Percentiles rank a stretch among this genome's conserved stretches.
phyloP scores from a whole-genome alignment of 2,113 vertebrate species.

The Hippocampus zosterae region DNA sequence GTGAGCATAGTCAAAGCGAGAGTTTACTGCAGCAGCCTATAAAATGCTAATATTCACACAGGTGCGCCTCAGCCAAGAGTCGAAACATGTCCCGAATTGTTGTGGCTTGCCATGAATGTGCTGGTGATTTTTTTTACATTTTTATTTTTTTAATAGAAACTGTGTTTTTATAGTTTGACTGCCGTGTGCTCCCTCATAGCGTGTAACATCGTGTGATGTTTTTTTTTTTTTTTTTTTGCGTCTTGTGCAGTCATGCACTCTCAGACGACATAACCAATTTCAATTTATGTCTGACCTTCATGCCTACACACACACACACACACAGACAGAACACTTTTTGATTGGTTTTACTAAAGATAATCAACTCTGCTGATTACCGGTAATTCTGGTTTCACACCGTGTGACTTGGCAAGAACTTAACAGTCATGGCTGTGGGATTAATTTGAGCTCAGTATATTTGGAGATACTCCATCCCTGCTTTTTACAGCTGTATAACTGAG shows the following conservation, averaged over 20 bases:
- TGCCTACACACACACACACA: not conserved
- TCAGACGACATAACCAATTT: conserved; percentile 19
- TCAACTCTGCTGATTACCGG: conserved; percentile 35
- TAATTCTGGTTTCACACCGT: conserved; percentile 23
- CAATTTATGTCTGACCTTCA: conserved; percentile 35
- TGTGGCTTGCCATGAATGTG: not conserved
- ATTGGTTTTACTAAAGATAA: conserved; percentile 19
- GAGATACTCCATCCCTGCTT: conserved; percentile 1
- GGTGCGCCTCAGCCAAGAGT: not conserved
- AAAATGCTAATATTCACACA: not conserved
- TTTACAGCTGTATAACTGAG: not conserved
- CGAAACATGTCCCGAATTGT: not conserved
- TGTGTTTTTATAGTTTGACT: not conserved
- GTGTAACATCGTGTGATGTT: not conserved
- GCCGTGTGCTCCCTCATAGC: conserved; percentile 1
- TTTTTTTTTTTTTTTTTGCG: conserved; percentile 17
- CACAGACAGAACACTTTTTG: not conserved
- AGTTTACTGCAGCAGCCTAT: conserved; percentile 9
- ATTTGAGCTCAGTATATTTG: conserved; percentile 22
- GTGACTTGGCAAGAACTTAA: not conserved
- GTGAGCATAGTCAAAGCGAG: conserved; percentile 27
- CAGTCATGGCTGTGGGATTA: conserved; percentile 13
- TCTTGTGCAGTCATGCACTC: conserved; percentile 25
- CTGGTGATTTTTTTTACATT: not conserved
- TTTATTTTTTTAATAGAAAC: not conserved